Evolutionary conservation across 2,888 invertebrate species (phyloP).

Genomic region (Amorpha juglandis): DNA sequence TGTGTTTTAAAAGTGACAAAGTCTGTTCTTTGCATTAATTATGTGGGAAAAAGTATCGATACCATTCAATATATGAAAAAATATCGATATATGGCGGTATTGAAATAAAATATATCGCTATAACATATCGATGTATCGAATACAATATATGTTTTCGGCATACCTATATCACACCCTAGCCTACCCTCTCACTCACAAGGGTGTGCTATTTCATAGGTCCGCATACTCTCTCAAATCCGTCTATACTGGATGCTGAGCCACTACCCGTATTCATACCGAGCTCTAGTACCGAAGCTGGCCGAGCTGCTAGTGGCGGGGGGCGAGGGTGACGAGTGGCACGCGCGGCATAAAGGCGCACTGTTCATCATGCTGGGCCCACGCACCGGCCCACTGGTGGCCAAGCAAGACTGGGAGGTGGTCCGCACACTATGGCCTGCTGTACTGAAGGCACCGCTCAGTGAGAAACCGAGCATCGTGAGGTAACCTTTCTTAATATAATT

Average conservation of each 20-base stretch:
- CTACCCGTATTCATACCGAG: conserved; percentile 88
- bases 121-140: no score
- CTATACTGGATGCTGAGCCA: conserved; percentile 86
- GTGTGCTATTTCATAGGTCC: conserved; percentile 65
- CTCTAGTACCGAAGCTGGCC: conserved; percentile 85
- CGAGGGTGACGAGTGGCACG: conserved; percentile 79
- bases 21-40: no score
- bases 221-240: conserved; percentile 87
- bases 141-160: no score
- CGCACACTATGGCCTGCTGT: conserved; percentile 91
- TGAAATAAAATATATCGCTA: no score
- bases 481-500: conserved; percentile 36
- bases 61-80: no score
- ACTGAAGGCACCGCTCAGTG: conserved; percentile 90
- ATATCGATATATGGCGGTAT: no score
- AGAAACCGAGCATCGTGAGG: conserved; percentile 91
- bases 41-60: no score
- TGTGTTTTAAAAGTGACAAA: no score
- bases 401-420: conserved; percentile 90
- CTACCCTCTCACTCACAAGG: neutral
- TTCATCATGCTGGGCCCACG: conserved; percentile 89
- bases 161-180: no score
- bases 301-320: conserved; percentile 82
- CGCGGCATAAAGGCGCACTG: conserved; percentile 86
- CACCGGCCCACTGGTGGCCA: conserved; percentile 86